Conservation (phyloP, 1,140 invertebrate genomes). For the Phymorhynchus buccinoides region DNA sequence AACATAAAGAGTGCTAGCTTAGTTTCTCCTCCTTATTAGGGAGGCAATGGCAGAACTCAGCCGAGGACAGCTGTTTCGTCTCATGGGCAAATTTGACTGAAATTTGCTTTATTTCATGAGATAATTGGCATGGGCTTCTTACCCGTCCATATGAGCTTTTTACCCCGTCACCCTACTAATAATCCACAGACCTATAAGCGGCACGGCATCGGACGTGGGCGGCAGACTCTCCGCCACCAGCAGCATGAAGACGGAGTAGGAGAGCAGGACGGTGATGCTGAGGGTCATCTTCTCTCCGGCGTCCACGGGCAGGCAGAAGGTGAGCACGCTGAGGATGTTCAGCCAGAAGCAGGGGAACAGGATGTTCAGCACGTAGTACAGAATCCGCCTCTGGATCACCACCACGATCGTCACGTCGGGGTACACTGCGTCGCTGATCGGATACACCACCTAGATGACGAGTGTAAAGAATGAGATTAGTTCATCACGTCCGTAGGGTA, state of each 20-base stretch:
- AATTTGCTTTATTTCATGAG: no score
- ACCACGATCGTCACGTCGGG: conserved; percentile 76
- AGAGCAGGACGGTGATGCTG: conserved; percentile 71
- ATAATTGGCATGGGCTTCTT: no score
- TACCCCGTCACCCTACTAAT: no score
- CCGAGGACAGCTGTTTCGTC: no score
- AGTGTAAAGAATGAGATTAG: no score
- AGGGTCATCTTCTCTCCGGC: conserved; percentile 72
- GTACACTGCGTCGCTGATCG: conserved; percentile 74
- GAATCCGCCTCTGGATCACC: conserved; percentile 60
- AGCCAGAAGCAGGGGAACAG: conserved; percentile 70
- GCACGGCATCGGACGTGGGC: conserved; percentile 73
- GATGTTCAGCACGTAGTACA: conserved; percentile 70
- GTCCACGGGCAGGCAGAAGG: conserved; percentile 71
- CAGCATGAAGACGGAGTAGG: conserved; percentile 74
- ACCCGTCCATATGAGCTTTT: no score
- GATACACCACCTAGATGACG: conserved; percentile 54
- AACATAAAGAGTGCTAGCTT: no score
- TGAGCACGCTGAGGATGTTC: conserved; percentile 68
- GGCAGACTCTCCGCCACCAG: conserved; percentile 73
- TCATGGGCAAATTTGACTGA: no score
- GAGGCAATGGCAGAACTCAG: no score
- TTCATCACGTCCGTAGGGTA: no score
- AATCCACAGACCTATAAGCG: conserved; percentile 84
- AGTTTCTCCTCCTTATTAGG: no score